Base-by-base conservation (phyloP, 2,888 invertebrate genomes). In the Brenthis hecate region DNA sequence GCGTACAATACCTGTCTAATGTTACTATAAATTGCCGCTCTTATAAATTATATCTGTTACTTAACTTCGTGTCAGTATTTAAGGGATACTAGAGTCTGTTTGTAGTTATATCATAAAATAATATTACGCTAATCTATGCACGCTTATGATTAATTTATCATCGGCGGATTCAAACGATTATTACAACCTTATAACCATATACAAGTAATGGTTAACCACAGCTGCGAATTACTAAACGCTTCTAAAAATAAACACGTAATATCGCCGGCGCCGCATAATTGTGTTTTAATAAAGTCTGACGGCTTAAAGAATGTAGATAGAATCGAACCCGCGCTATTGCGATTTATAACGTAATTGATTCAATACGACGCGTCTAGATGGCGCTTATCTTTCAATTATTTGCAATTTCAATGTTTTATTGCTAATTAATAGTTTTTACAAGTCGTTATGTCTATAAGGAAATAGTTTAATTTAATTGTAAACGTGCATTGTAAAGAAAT, bases 231-330 rank as follows among this genome's bases (percentile, higher is more conserved):
- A 72, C 64, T 61, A 70, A 68, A 68, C 61, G 67, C 66, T 58
- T 72, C 71, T 71, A 68, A 73, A 74, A 75, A 72, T 72, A 71
- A 70, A 83, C 74, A 68, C 69, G 70, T 75, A 77, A 76, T 79
- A 77, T 79, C 74, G 75, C 73, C 76, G 86, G 87, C 87, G 88
- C 87, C 86, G 75, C 80, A 80, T 87, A 87, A 86, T 86, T 81
- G 81, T 80, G 73, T 75, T 75, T 81, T 84, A 83, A 85, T 81
- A 83, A 80, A 75, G 79, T 75, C 77, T 75, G 76, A 73, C 76
- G 73, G 72, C 75, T 76, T 76, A 71, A 73, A 77, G 83, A 82
- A 83, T 85, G 81, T 80, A 79, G 82, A 80, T 81, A 78, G 75
- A 79, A 78, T 77, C 77, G 69, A 79, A 76, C 78, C 75, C 72